Percentiles rank a stretch among this genome's conserved stretches.
These are phyloP conservation scores for Hemistola chrysoprasaria DNA, from an alignment of 2,888 invertebrate genomes.

Conservation along the genomic window DNA sequence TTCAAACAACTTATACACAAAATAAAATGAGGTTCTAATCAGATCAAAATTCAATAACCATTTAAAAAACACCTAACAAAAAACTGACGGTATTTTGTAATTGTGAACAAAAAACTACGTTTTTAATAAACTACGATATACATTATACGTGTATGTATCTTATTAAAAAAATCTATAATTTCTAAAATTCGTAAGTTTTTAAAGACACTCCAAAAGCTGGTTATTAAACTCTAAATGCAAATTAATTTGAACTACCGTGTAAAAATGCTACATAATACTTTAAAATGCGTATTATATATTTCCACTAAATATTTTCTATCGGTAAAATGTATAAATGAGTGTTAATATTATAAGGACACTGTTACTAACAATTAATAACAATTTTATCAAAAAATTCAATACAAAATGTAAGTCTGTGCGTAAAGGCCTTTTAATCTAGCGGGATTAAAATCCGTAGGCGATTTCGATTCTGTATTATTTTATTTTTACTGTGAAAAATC, in stretches of 20 bases:
- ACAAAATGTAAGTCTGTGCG: slow-evolving; percentile 46
- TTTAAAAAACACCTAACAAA: slow-evolving; percentile 5
- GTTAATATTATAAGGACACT: slow-evolving; percentile 37
- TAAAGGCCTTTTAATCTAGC: slow-evolving; percentile 43
- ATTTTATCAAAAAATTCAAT: slow-evolving; percentile 39
- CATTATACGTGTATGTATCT: too few relatives aligned
- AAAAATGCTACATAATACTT: slow-evolving; percentile 55
- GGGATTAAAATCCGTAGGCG: slow-evolving; percentile 33
- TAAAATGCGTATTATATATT: slow-evolving; percentile 52
- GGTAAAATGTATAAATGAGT: slow-evolving; percentile 46
- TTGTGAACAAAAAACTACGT: slow-evolving; percentile 10
- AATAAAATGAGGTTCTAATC: slow-evolving; percentile 27
- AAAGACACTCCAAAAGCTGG: too few relatives aligned
- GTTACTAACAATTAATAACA: slow-evolving; percentile 28
- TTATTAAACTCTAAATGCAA: slow-evolving; percentile 25
- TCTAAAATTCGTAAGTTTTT: neutral
- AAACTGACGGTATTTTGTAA: too few relatives aligned
- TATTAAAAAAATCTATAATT: too few relatives aligned
- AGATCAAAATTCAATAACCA: slow-evolving; percentile 26
- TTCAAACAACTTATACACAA: slow-evolving; percentile 23
- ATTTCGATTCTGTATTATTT: slow-evolving; percentile 18
- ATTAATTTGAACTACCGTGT: slow-evolving; percentile 46
- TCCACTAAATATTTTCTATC: slow-evolving; percentile 28
- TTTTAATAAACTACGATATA: neutral
- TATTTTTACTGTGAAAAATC: slow-evolving; percentile 14